Evolutionary conservation across 2,797 vertebrate species (phyloP), one percentile per base, ranked within the genome.

Genomic region (Bradypodion ventrale): DNA sequence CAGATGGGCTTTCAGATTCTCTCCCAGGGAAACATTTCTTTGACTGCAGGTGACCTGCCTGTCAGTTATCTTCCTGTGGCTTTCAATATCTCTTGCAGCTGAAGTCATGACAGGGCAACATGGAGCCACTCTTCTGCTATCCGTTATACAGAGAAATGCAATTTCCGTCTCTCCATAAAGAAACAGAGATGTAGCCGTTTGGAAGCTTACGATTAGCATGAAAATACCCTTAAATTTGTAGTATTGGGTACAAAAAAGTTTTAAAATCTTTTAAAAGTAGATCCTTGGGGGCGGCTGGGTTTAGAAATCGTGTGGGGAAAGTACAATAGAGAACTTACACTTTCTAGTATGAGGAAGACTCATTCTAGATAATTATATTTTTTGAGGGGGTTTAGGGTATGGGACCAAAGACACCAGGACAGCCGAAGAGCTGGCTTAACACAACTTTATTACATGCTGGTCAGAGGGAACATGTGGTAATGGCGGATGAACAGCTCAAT

Each of bases 21-120:
- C 65, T 85, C 65, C 79, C 21, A 69, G 40, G 65, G 12, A 12
- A 65, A 42, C 46, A 72, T 82, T 76, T 60, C 65, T 49, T 52
- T 82, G 74, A 63, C 79, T 46, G 21, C 42, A 68, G 65, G 35
- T 60, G 65, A 77, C 77, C 74, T 40, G 65, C 74, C 27, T 62
- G 73, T 29, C 66, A 16, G 32, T 76, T 76, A 74, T 62, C n/a
- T 82, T 76, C 42, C 65, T 82, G 56, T 49, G 42, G n/a, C 65
- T 85, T 77, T 82, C 42, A 63, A 60, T 66, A 25, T 74, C 59
- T 46, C 79, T 5, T 19, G 73, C 29, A 63, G 70, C 52, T 6
- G 8, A 69, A 52, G 29, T 85, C 79, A 76, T 77, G 65, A 70
- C 62, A 75, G 52, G 46, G n/a, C 75, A 62, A 75, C 16, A 60